phyloP scores from a whole-genome alignment of 2,888 invertebrate species.

The Euphydryas editha region DNA sequence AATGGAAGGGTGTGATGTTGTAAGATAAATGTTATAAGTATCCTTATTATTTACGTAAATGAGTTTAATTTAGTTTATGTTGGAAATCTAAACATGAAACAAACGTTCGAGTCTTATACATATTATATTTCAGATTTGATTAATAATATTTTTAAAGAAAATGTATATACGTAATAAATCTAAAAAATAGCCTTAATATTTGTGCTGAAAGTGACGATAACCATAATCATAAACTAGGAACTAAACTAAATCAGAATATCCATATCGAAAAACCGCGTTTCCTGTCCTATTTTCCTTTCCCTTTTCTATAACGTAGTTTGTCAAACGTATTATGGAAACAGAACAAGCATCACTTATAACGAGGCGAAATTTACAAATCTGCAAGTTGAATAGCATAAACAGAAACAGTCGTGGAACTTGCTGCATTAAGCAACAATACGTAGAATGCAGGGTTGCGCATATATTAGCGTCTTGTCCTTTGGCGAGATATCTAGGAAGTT shows the following conservation, averaged over 20 bases:
- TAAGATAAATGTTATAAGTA: constrained; percentile 48
- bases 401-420: constrained; percentile 70
- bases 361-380: constrained; percentile 52
- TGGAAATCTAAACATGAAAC: no score
- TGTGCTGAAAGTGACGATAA: no score
- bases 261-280: background rate
- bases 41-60: constrained; percentile 13
- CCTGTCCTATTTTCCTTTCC: background rate
- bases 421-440: constrained; percentile 78
- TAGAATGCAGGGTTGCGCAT: constrained; percentile 77
- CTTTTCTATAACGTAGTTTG: constrained; percentile 2
- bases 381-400: constrained; percentile 64
- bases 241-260: background rate
- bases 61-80: no score
- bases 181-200: no score
- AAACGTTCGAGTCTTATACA: no score
- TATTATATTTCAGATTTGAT: no score
- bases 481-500: constrained; percentile 78
- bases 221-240: background rate
- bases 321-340: constrained; percentile 27
- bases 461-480: constrained; percentile 82
- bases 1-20: constrained; percentile 67
- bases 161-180: background rate
- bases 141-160: no score
- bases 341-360: constrained; percentile 45